Evolutionary conservation across 2,113 vertebrate genomes (phyloP).

Genomic region (Bufo bufo): DNA sequence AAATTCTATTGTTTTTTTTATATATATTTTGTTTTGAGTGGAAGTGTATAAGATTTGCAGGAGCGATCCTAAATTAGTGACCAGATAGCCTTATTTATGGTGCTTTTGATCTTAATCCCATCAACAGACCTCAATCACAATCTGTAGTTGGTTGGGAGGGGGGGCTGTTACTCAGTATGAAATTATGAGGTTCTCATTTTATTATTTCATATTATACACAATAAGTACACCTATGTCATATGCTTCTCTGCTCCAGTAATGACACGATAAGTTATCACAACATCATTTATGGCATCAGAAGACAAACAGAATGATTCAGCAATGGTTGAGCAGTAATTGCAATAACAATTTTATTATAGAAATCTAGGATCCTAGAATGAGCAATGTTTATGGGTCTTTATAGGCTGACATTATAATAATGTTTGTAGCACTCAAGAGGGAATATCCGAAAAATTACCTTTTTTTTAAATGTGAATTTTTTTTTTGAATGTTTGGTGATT

Average conservation of each 20-base stretch:
- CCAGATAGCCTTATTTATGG: background rate
- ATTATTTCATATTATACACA: background rate
- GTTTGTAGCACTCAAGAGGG: background rate
- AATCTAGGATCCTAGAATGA: background rate
- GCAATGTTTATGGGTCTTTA: background rate
- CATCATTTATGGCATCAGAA: too few species aligned
- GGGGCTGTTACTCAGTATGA: background rate
- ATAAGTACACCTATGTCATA: background rate
- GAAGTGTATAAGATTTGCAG: background rate
- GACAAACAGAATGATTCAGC: background rate
- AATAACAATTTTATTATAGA: background rate
- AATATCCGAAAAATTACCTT: too few species aligned
- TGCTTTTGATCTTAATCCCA: background rate
- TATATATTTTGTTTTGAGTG: background rate
- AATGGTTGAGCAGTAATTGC: background rate
- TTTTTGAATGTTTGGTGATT: too few species aligned
- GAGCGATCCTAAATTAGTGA: background rate
- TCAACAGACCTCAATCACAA: background rate
- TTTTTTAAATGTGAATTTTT: too few species aligned
- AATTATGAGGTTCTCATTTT: background rate
- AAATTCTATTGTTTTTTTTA: background rate
- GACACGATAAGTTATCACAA: too few species aligned
- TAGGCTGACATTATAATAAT: background rate
- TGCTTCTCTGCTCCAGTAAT: background rate
- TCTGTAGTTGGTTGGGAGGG: background rate